Evolutionary conservation across 2,113 vertebrate genomes (phyloP), one percentile per base, ranked within the genome.

Genomic region (Felis chaus): DNA sequence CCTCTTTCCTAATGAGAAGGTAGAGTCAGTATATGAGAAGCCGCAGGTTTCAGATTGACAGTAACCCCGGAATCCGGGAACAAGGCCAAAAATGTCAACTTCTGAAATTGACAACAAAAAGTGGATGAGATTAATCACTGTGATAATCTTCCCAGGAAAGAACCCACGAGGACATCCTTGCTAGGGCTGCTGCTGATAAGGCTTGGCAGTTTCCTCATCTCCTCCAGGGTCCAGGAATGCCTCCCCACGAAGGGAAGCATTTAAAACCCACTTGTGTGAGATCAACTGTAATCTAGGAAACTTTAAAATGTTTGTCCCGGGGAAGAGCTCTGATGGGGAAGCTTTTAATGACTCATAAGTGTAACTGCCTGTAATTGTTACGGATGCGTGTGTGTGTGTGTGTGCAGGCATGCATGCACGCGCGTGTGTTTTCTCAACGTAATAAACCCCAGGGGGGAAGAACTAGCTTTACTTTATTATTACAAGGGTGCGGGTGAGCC

Each of bases 111-210:
- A 94, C 92, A 86, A 69, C 57, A 45, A 85, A 78, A 94, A 90
- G 92, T 78, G 48, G 57, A 85, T 81, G 96, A 85, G 91, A 95
- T 93, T 89, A 95, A 82, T 97, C 79, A 82, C 85, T 66, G 31
- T 88, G 97, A 97, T 93, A 88, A 97, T 95, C 93, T 93, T 94
- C 65, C 95, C 66, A 78, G 94, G 79, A 83, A 97, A 69, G 92
- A 95, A 90, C 50, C 78, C 85, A 89, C 45, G 48, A 57, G 78
- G 84, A 71, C 85, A 55, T 76, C 95, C 91, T 53, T 74, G 74
- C 11, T n/a, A 74, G 69, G 41, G 53, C 19, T 48, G 84, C 66
- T 85, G 55, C 80, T 79, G 76, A 25, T 95, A 83, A 88, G 55
- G 61, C 25, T 36, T 65, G 68, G 39, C 41, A 63, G 83, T 50